phyloP scores from a whole-genome alignment of 2,888 invertebrate species.

The Bedellia somnulentella region DNA sequence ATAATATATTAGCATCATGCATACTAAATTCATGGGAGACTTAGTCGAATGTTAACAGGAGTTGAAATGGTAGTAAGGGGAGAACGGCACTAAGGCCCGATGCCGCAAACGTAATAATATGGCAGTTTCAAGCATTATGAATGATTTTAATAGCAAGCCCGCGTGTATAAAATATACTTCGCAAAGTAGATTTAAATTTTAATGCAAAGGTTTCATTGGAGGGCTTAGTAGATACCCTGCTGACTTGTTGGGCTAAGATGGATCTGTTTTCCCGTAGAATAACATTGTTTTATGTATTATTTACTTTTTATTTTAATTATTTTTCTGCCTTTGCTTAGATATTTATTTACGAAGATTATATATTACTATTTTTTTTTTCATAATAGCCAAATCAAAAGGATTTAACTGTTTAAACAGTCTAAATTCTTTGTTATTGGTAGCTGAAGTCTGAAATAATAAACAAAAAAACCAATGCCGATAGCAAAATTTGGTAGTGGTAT shows the following conservation, averaged over 20 bases:
- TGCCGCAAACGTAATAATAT: slow-evolving; percentile 54
- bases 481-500: too few species aligned
- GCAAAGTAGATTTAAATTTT: slow-evolving; percentile 63
- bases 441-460: too few species aligned
- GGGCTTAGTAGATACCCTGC: slow-evolving; percentile 45
- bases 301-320: too few species aligned
- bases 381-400: too few species aligned
- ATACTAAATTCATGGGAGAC: slow-evolving; percentile 46
- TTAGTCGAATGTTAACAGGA: slow-evolving; percentile 38
- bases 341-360: too few species aligned
- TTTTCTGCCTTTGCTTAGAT: too few species aligned
- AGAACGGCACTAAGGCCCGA: slow-evolving; percentile 43
- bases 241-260: slow-evolving; percentile 45
- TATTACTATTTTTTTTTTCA: too few species aligned
- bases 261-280: too few species aligned
- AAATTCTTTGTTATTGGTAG: too few species aligned
- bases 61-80: slow-evolving; percentile 20
- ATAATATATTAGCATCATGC: slow-evolving; percentile 53
- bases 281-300: too few species aligned
- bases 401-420: too few species aligned
- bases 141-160: slow-evolving; percentile 59
- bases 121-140: slow-evolving; percentile 54
- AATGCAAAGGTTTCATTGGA: slow-evolving; percentile 57
- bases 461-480: too few species aligned
- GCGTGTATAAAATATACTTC: slow-evolving; percentile 61